Conservation (phyloP, 1,140 invertebrate genomes). For the Asobara japonica region DNA sequence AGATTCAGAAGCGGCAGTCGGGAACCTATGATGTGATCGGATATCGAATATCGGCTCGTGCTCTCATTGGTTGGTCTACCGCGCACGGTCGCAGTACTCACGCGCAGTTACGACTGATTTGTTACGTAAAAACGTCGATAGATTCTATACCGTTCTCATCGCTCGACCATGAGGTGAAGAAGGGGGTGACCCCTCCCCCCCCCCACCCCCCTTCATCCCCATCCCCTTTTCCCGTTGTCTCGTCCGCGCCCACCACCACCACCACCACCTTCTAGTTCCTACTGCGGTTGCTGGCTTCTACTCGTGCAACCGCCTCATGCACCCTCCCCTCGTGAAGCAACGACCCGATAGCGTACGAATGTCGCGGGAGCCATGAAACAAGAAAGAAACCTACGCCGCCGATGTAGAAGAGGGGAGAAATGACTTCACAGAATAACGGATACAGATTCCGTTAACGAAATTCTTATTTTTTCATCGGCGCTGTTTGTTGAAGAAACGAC, state of each 20-base stretch:
- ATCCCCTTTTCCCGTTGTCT: slow-evolving; percentile 13
- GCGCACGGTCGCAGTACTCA: slow-evolving; percentile 58
- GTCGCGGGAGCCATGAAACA: slow-evolving; percentile 35
- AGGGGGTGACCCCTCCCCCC: neutral
- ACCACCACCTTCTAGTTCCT: slow-evolving; percentile 42
- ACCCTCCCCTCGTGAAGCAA: slow-evolving; percentile 25
- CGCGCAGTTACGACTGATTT: slow-evolving; percentile 67
- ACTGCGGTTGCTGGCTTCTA: slow-evolving; percentile 43
- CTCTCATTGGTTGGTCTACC: slow-evolving; percentile 62
- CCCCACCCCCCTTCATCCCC: slow-evolving; percentile 25
- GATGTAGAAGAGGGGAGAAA: slow-evolving; percentile 40
- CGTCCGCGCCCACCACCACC: slow-evolving; percentile 43
- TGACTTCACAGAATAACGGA: neutral
- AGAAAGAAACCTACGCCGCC: slow-evolving; percentile 43
- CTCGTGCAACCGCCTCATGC: slow-evolving; percentile 38
- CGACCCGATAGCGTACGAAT: slow-evolving; percentile 29
- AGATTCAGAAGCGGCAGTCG: slow-evolving; percentile 50
- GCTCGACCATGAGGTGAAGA: neutral
- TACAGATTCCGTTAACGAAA: slow-evolving; percentile 38
- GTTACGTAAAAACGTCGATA: slow-evolving; percentile 69
- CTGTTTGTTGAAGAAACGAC: too few species aligned
- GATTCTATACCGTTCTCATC: slow-evolving; percentile 58
- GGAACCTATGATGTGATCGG: slow-evolving; percentile 66
- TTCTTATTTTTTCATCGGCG: slow-evolving; percentile 64
- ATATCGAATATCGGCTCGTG: slow-evolving; percentile 66